phyloP scores from a whole-genome alignment of 35 echinoderm and acorn worm species.

The Lytechinus variegatus region DNA sequence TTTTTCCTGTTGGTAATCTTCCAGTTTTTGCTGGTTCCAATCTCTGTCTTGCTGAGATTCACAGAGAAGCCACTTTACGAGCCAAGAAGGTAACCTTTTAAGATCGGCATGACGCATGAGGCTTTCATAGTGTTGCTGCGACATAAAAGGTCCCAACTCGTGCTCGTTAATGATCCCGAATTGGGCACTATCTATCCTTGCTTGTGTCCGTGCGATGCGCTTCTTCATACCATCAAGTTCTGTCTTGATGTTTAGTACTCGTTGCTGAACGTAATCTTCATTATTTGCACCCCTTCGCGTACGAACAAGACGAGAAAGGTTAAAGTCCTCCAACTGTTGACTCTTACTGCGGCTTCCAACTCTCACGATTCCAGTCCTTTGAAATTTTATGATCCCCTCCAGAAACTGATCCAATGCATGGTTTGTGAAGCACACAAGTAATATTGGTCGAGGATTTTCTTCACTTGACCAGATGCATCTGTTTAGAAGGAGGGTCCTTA shows the following conservation, averaged over 20 bases:
- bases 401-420: constrained; percentile 96
- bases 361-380: constrained; percentile 49
- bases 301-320: constrained; percentile 15
- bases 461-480: constrained; percentile 33
- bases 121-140: not conserved
- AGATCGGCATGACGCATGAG: not conserved
- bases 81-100: not conserved
- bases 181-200: not conserved
- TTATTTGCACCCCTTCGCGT: not conserved
- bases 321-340: constrained; percentile 48
- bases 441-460: constrained; percentile 48
- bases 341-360: constrained; percentile 71
- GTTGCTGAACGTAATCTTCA: not conserved
- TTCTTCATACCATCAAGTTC: not conserved
- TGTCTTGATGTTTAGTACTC: constrained; percentile 4
- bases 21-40: not conserved
- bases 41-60: not conserved
- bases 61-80: constrained; percentile 51
- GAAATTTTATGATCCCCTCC: constrained; percentile 71
- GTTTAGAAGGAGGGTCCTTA: constrained; percentile 71
- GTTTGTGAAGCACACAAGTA: constrained; percentile 92
- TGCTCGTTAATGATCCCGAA: constrained; percentile 23
- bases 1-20: not conserved
- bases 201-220: not conserved
- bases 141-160: not conserved